These are phyloP conservation scores for Perca schrenkii DNA, from an alignment of 2,113 vertebrate species.

Conservation along the genomic window DNA sequence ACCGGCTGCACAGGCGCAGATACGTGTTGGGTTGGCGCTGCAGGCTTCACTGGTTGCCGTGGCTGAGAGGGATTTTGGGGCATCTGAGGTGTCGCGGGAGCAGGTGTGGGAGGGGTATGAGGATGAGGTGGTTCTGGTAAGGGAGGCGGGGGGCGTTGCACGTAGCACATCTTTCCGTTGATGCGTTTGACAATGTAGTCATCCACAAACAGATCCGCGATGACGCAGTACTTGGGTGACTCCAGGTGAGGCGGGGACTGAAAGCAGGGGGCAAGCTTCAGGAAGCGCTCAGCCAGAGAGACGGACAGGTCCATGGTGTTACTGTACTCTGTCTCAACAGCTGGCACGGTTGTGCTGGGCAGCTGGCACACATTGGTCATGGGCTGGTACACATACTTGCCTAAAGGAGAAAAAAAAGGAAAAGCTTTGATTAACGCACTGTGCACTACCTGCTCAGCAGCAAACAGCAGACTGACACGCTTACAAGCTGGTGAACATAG, in stretches of 20 bases:
- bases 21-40: constrained; percentile 19
- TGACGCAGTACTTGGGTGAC: constrained; percentile 94
- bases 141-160: constrained; percentile 89
- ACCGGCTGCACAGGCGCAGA: constrained; percentile 38
- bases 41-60: constrained; percentile 22
- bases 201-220: constrained; percentile 95
- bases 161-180: constrained; percentile 99
- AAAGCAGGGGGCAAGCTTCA: constrained; percentile 93
- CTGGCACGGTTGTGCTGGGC: constrained; percentile 93
- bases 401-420: constrained; percentile 71
- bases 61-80: constrained; percentile 39
- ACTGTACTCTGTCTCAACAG: constrained; percentile 82
- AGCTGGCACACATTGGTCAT: constrained; percentile 97
- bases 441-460: background rate
- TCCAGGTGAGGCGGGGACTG: constrained; percentile 91
- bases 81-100: constrained; percentile 46
- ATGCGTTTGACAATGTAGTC: constrained; percentile 97
- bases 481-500: background rate
- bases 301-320: constrained; percentile 93
- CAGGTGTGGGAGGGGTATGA: constrained; percentile 57
- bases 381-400: constrained; percentile 97
- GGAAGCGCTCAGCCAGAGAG: constrained; percentile 92
- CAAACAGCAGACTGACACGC: constrained; percentile 12
- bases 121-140: constrained; percentile 70
- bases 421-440: background rate